Evolutionary conservation across 1,140 invertebrate genomes (phyloP).

Genomic region (Oryctes rhinoceros): DNA sequence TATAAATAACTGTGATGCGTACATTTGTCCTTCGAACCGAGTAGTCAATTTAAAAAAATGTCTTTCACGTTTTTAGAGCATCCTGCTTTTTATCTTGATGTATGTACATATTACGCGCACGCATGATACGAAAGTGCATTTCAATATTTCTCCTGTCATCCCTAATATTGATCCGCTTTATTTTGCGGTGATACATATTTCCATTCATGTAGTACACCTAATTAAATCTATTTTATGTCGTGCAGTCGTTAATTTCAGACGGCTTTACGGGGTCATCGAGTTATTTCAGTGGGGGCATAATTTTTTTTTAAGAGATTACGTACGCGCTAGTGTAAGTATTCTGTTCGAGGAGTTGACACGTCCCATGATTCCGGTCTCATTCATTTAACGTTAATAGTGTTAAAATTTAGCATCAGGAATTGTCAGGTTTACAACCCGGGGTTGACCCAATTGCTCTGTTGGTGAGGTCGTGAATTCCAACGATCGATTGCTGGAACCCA

Average conservation of each 20-base stretch:
- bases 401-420: not conserved
- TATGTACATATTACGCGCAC: too few relatives aligned
- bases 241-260: not conserved
- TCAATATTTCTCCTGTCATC: not conserved
- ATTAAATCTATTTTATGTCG: not conserved
- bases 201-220: not conserved
- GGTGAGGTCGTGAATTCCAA: conserved; percentile 35
- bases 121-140: conserved; percentile 13
- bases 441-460: conserved; percentile 34
- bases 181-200: not conserved
- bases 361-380: too few relatives aligned
- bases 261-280: conserved; percentile 19
- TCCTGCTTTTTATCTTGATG: conserved; percentile 2
- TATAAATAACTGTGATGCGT: conserved; percentile 42
- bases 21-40: conserved; percentile 31
- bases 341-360: too few relatives aligned
- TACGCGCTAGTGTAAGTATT: too few relatives aligned
- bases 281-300: conserved; percentile 10
- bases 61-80: conserved; percentile 30
- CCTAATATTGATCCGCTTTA: not conserved
- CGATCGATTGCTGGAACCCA: conserved; percentile 39
- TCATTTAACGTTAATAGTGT: not conserved
- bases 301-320: not conserved
- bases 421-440: conserved; percentile 1
- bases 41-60: conserved; percentile 39